Evolutionary conservation across 2,113 vertebrate species (phyloP).

Genomic region (Hydropotes inermis): DNA sequence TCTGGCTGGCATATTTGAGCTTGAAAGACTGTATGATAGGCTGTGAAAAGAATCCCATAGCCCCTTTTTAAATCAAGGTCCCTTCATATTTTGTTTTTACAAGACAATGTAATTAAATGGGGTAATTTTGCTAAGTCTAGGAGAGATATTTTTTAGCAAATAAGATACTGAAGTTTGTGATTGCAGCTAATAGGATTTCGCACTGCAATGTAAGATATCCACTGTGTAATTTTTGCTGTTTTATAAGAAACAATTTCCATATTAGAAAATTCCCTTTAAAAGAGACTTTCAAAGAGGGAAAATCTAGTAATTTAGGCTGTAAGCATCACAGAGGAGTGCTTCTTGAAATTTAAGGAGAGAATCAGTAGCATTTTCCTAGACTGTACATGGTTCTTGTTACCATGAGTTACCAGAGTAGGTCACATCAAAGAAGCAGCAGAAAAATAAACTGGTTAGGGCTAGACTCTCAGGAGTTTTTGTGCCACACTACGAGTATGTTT

Average conservation of each 20-base stretch:
- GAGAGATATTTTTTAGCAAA: background rate
- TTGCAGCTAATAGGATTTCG: background rate
- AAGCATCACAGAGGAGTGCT: background rate
- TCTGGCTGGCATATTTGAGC: background rate
- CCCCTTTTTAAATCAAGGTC: background rate
- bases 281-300: background rate
- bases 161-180: background rate
- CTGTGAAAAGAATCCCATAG: background rate
- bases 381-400: constrained; percentile 64
- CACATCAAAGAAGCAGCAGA: background rate
- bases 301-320: background rate
- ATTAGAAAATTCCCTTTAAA: constrained; percentile 18
- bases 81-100: background rate
- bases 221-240: background rate
- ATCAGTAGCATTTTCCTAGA: constrained; percentile 37
- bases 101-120: background rate
- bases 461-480: background rate
- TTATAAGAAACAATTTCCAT: constrained; percentile 18
- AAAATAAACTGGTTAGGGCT: background rate
- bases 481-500: background rate
- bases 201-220: background rate
- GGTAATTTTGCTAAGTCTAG: background rate
- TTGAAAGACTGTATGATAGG: background rate
- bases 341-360: constrained; percentile 53
- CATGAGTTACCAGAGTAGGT: constrained; percentile 33